A percentile compares a stretch with the other conserved stretches of the same genome.
These are phyloP conservation scores for Polia nebulosa DNA, from an alignment of 2,888 invertebrate genomes.

Conservation along the genomic window DNA sequence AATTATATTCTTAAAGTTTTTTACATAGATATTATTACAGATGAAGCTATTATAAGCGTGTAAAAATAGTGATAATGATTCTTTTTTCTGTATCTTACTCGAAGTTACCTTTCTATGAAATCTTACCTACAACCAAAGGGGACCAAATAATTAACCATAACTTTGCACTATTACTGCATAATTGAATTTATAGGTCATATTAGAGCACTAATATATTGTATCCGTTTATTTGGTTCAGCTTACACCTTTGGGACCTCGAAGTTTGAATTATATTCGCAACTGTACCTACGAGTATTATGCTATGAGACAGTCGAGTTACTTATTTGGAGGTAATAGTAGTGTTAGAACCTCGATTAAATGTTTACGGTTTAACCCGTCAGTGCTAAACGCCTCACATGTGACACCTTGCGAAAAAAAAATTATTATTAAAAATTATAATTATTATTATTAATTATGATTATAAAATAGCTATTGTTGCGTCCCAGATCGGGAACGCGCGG, in stretches of 20 bases:
- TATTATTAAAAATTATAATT: too few species aligned
- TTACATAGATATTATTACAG: too few species aligned
- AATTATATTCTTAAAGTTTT: too few species aligned
- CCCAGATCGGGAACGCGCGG: too few species aligned
- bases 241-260: constrained; percentile 59
- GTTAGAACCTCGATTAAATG: constrained; percentile 7
- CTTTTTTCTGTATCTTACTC: neutral
- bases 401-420: too few species aligned
- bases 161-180: constrained; percentile 46
- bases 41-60: too few species aligned
- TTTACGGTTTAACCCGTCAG: too few species aligned
- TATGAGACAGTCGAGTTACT: constrained; percentile 29
- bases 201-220: constrained; percentile 49
- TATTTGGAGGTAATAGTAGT: constrained; percentile 1
- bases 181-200: constrained; percentile 60
- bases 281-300: constrained; percentile 25
- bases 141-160: constrained; percentile 24
- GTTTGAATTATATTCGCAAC: constrained; percentile 57
- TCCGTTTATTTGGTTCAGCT: constrained; percentile 57
- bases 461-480: too few species aligned
- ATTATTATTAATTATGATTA: too few species aligned
- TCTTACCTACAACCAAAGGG: neutral
- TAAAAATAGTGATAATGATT: neutral
- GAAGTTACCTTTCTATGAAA: constrained; percentile 1
- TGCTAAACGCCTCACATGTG: too few species aligned